These are phyloP conservation scores for Gortyna flavago DNA, from an alignment of 2,888 invertebrate genomes.

Conservation along the genomic window DNA sequence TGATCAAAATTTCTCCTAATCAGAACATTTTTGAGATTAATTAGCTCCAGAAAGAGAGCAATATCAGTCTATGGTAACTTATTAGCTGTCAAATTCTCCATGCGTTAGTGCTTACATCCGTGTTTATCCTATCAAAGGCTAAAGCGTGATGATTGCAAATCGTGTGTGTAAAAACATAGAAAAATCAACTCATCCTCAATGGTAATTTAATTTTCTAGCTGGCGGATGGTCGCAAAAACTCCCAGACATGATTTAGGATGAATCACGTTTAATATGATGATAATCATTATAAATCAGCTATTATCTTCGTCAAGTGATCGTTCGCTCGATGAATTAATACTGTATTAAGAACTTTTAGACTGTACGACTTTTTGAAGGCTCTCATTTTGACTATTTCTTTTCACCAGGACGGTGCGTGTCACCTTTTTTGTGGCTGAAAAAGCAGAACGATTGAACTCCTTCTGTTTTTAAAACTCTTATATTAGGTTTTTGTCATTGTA, in stretches of 20 bases:
- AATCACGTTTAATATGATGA: slow-evolving; percentile 84
- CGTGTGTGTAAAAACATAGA: not conserved
- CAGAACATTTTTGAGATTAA: not conserved
- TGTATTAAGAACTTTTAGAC: slow-evolving; percentile 51
- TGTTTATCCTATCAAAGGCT: not conserved
- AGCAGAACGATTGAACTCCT: too few species aligned
- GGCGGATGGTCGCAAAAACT: slow-evolving; percentile 59
- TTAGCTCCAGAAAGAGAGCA: not conserved
- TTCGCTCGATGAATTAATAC: slow-evolving; percentile 79
- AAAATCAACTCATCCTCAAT: slow-evolving; percentile 33
- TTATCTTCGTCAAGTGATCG: slow-evolving; percentile 83
- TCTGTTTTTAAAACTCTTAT: not conserved
- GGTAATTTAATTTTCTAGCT: slow-evolving; percentile 31
- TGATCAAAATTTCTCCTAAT: not conserved
- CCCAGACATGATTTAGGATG: slow-evolving; percentile 80
- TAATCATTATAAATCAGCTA: slow-evolving; percentile 86
- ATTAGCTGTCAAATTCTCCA: not conserved
- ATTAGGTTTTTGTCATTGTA: not conserved
- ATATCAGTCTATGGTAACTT: not conserved
- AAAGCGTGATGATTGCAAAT: not conserved
- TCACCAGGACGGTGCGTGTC: too few species aligned
- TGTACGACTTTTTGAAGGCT: slow-evolving; percentile 23
- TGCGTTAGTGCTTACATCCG: not conserved
- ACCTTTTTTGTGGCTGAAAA: too few species aligned
- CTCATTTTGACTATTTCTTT: not conserved